Evolutionary conservation across 2,113 vertebrate genomes (phyloP).

Genomic region (Ceyx cyanopectus): DNA sequence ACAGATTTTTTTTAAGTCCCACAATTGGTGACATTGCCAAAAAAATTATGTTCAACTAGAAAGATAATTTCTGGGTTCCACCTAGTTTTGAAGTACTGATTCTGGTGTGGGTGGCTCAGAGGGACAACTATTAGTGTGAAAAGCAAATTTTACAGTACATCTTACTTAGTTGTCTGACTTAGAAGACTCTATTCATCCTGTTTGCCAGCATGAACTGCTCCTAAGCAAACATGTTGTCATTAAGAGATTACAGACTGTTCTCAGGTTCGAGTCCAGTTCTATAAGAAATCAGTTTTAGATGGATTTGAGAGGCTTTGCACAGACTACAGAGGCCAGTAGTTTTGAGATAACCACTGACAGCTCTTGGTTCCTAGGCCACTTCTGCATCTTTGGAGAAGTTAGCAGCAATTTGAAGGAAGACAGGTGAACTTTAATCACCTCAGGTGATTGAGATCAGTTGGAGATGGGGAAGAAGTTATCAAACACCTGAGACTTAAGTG

Average conservation of each 20-base stretch:
- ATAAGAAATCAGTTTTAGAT: not conserved
- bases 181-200: not conserved
- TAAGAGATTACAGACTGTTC: not conserved
- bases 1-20: accelerated
- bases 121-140: accelerated
- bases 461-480: not conserved
- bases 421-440: not conserved
- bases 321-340: accelerated
- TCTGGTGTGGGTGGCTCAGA: not conserved
- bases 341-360: not conserved
- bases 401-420: not conserved
- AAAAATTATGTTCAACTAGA: not conserved
- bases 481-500: not conserved
- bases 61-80: not conserved
- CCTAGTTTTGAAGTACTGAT: not conserved
- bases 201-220: not conserved
- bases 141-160: not conserved
- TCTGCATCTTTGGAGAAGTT: not conserved
- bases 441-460: not conserved
- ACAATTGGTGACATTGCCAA: not conserved
- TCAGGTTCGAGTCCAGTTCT: not conserved
- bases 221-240: not conserved
- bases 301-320: not conserved
- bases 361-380: accelerated
- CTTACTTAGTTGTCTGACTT: not conserved